A percentile compares a stretch with the other conserved stretches of the same genome.
Evolutionary conservation across 1,140 invertebrate genomes (phyloP).

Genomic region (Euglossa dilemma): DNA sequence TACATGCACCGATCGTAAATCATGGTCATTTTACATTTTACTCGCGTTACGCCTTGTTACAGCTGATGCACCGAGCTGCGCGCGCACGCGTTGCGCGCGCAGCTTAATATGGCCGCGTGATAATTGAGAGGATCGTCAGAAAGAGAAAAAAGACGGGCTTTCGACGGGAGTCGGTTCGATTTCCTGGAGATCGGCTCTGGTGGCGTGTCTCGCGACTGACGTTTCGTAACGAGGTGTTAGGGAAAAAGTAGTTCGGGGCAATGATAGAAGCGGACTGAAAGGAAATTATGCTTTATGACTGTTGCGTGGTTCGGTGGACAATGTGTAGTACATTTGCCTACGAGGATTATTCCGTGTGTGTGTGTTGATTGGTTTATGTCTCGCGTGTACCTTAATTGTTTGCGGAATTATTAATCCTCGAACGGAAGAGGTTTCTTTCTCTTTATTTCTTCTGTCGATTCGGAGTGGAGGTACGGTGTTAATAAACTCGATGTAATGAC

Average conservation of each 20-base stretch:
- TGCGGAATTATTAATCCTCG: too few species aligned
- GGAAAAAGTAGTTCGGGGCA: neutral
- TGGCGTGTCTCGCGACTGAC: neutral
- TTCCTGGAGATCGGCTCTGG: slow-evolving; percentile 32
- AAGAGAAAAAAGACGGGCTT: neutral
- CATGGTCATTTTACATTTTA: slow-evolving; percentile 62
- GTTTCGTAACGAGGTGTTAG: neutral
- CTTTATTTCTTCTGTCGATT: too few species aligned
- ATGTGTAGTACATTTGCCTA: too few species aligned
- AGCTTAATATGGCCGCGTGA: neutral
- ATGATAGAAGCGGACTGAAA: too few species aligned
- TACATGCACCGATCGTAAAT: slow-evolving; percentile 50
- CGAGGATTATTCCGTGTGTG: too few species aligned
- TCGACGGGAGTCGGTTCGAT: slow-evolving; percentile 3
- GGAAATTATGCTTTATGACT: neutral
- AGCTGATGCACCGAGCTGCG: neutral
- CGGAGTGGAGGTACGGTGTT: too few species aligned
- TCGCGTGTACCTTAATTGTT: too few species aligned
- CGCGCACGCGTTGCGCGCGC: too few species aligned
- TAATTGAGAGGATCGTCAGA: slow-evolving; percentile 22
- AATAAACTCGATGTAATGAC: too few species aligned
- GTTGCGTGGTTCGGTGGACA: too few species aligned
- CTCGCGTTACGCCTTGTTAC: slow-evolving; percentile 31
- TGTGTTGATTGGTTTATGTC: too few species aligned
- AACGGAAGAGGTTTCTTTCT: too few species aligned